These are phyloP conservation scores for Phalangium opilio DNA, from an alignment of 2,888 invertebrate genomes.

Conservation along the genomic window DNA sequence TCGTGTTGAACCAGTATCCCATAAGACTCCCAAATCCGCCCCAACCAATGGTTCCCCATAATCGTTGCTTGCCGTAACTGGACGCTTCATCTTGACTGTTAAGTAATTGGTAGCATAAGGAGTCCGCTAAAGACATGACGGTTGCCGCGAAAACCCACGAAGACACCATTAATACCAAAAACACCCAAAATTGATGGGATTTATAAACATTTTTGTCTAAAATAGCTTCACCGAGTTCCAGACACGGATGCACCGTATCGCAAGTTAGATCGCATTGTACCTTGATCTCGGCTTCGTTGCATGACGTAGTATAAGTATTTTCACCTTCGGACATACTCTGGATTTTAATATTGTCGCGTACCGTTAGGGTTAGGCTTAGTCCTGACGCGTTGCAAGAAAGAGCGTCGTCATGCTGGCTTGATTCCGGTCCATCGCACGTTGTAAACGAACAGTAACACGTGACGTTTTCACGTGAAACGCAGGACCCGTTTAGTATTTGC, in stretches of 20 bases:
- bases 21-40: conserved; percentile 11
- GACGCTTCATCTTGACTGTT: conserved; percentile 2
- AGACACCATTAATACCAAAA: conserved; percentile 9
- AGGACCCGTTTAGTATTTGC: background rate
- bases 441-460: background rate
- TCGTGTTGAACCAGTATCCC: conserved; percentile 5
- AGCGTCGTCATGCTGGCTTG: background rate
- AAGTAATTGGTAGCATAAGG: conserved; percentile 14
- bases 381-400: background rate
- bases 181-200: conserved; percentile 15
- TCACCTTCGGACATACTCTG: no score
- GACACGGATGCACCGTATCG: background rate
- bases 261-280: background rate
- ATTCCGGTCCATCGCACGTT: no score
- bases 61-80: conserved; percentile 14
- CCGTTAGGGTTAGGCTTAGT: background rate
- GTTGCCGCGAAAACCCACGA: conserved; percentile 7
- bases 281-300: no score
- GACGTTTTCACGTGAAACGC: background rate
- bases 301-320: no score
- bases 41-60: conserved; percentile 19
- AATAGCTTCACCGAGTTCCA: no score
- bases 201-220: conserved; percentile 7
- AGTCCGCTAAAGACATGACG: conserved; percentile 17
- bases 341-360: no score